A percentile compares a stretch with the other conserved stretches of the same genome.
phyloP scores from a whole-genome alignment of 1,140 invertebrate species.

The Globodera rostochiensis region DNA sequence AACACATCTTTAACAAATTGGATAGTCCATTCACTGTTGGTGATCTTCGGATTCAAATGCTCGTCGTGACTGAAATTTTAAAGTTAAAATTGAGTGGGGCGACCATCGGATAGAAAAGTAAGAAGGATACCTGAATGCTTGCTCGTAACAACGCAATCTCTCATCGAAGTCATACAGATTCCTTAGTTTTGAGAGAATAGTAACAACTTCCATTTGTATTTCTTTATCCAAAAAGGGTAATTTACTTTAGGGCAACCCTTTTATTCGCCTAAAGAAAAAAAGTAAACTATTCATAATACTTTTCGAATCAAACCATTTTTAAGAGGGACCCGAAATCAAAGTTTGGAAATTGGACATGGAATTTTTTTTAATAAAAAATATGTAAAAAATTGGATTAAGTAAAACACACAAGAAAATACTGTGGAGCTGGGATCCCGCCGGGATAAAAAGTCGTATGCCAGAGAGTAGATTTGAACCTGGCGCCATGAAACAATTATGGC shows the following conservation, averaged over 20 bases:
- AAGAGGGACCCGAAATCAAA: too few species aligned
- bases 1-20: conserved; percentile 25
- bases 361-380: too few species aligned
- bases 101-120: not conserved
- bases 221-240: not conserved
- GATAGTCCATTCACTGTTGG: conserved; percentile 1
- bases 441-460: too few species aligned
- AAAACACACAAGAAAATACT: too few species aligned
- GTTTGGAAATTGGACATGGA: too few species aligned
- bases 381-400: too few species aligned
- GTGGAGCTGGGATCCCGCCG: too few species aligned
- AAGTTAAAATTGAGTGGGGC: not conserved
- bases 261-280: too few species aligned
- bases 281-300: too few species aligned
- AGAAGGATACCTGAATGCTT: conserved; percentile 19
- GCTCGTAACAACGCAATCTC: conserved; percentile 21
- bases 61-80: not conserved
- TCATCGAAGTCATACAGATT: conserved; percentile 4
- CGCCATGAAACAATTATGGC: not conserved
- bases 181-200: conserved; percentile 10
- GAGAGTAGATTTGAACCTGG: too few species aligned
- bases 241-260: too few species aligned
- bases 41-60: not conserved
- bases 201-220: not conserved
- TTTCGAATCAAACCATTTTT: too few species aligned